A percentile compares a stretch with the other conserved stretches of the same genome.
phyloP scores from a whole-genome alignment of 2,888 invertebrate species.

The Scrobipalpa atriplicella region DNA sequence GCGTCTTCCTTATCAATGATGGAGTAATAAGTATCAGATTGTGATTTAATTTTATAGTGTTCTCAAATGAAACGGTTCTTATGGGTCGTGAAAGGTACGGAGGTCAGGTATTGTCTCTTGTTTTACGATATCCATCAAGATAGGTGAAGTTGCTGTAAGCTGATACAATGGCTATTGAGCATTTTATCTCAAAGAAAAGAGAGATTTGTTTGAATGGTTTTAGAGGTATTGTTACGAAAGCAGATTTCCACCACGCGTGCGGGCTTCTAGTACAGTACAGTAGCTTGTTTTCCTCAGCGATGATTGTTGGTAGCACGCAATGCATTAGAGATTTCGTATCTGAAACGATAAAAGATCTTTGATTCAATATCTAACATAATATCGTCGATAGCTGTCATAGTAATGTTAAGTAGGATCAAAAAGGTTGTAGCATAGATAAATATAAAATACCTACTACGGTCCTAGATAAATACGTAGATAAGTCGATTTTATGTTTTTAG shows the following conservation, averaged over 20 bases:
- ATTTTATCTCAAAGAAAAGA: neutral
- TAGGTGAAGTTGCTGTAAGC: neutral
- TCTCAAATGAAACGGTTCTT: constrained; percentile 6
- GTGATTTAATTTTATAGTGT: constrained; percentile 28
- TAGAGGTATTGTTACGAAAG: neutral
- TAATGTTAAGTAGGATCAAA: too few species aligned
- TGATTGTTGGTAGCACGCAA: too few species aligned
- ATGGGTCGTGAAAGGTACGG: constrained; percentile 2
- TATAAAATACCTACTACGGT: too few species aligned
- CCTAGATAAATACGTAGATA: too few species aligned
- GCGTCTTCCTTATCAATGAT: constrained; percentile 52
- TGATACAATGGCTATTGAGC: constrained; percentile 1
- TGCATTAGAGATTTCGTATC: too few species aligned
- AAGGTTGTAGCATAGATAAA: too few species aligned
- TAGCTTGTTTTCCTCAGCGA: too few species aligned
- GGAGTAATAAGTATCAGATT: constrained; percentile 45
- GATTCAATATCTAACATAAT: too few species aligned
- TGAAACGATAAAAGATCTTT: too few species aligned
- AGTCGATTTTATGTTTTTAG: too few species aligned
- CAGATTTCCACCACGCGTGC: neutral
- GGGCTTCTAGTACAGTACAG: neutral
- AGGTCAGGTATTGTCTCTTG: constrained; percentile 18
- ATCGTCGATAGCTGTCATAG: too few species aligned
- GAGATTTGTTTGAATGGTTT: neutral
- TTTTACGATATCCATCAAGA: constrained; percentile 6